A percentile compares a stretch with the other conserved stretches of the same genome.
phyloP scores from a whole-genome alignment of 1,140 invertebrate genomes.

The Heliconius nattereri region DNA sequence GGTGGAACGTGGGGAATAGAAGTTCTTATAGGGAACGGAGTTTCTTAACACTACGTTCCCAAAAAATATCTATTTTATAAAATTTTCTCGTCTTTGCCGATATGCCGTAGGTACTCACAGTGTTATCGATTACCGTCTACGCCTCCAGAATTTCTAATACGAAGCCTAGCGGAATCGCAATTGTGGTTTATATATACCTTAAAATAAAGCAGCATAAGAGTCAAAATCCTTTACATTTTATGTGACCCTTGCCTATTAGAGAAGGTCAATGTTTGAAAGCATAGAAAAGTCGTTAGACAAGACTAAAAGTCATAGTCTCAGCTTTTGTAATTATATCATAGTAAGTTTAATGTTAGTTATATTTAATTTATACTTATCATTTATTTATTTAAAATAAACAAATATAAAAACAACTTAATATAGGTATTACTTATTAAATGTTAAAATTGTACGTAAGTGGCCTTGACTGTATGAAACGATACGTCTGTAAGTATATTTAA shows the following conservation, averaged over 20 bases:
- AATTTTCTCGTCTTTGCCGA: not conserved
- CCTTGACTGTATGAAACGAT: not conserved
- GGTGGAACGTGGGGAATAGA: no score
- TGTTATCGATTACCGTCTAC: slow-evolving; percentile 58
- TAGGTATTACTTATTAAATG: no score
- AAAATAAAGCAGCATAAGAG: slow-evolving; percentile 14
- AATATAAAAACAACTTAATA: no score
- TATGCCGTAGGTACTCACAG: slow-evolving; percentile 20
- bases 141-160: slow-evolving; percentile 54
- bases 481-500: not conserved
- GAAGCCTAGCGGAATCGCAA: not conserved
- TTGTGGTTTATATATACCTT: slow-evolving; percentile 29
- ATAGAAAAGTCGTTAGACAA: not conserved
- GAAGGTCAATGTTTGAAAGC: slow-evolving; percentile 1
- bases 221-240: not conserved
- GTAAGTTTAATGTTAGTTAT: no score
- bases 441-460: not conserved
- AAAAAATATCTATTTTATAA: not conserved
- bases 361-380: no score
- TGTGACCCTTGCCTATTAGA: not conserved
- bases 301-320: not conserved
- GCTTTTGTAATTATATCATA: no score
- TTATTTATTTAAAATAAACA: no score
- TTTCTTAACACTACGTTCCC: no score
- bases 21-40: no score